Evolutionary conservation across 2,888 invertebrate species (phyloP), one percentile per base, ranked within the genome.

Genomic region (Pyralis farinalis): DNA sequence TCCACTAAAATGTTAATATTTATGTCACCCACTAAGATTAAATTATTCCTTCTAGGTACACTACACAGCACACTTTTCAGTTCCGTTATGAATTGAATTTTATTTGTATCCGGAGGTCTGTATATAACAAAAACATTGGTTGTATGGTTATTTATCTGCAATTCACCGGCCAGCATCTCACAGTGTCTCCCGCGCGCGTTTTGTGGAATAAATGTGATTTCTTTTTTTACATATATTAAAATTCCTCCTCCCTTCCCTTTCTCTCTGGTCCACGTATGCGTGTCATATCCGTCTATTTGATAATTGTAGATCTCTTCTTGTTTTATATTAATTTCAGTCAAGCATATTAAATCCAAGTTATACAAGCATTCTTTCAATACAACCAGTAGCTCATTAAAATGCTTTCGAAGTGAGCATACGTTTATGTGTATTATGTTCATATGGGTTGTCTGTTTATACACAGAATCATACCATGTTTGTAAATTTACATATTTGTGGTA

Each of bases 241-340:
- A 38, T 32, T 12, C 32, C 38, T 3, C 38, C 32, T 5, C 37
- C 34, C 6, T 25, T 22, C 21, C 27, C 3, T 5, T 25, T 10
- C 27, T 38, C 32, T 22, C 38, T 38, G 2, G 39, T 39, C 31
- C 39, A 34, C 1, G 33, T n/a, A 25, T 22, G 9, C 12, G 29
- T 40, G 20, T 34, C 34, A n/a, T 33, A 40, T 2, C 40, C 40
- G n/a, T 40, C 7, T 11, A 40, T 22, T 7, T 8, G n/a, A n/a
- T n/a, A n/a, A n/a, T n/a, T n/a, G n/a, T n/a, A n/a, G n/a, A n/a
- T n/a, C n/a, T n/a, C n/a, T n/a, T n/a, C n/a, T n/a, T n/a, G n/a
- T n/a, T n/a, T n/a, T n/a, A n/a, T n/a, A n/a, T n/a, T n/a, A n/a
- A n/a, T n/a, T n/a, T n/a, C n/a, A n/a, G n/a, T n/a, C n/a, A n/a